These are phyloP conservation scores for Procambarus virginalis DNA, from an alignment of 1,140 invertebrate genomes.

Conservation along the genomic window DNA sequence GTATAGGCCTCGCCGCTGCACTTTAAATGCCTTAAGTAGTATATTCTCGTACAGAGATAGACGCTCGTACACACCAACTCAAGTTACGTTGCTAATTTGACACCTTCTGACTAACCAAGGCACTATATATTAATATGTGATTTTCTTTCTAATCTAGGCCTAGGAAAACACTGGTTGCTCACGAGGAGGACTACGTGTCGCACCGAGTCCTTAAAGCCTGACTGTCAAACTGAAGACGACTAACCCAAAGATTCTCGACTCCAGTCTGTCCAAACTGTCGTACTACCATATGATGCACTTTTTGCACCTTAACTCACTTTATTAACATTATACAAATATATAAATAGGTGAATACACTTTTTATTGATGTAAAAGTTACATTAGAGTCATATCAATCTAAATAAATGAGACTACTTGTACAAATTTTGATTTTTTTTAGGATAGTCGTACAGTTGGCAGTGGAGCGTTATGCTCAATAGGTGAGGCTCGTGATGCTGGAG, in stretches of 20 bases:
- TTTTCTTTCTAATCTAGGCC: neutral
- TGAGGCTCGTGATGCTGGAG: neutral
- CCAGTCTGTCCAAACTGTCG: constrained; percentile 33
- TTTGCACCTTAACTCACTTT: neutral
- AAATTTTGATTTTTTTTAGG: neutral
- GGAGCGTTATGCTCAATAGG: neutral
- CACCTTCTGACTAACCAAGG: neutral
- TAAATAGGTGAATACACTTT: neutral
- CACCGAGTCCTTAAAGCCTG: neutral
- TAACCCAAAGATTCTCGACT: constrained; percentile 10
- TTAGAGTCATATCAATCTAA: neutral
- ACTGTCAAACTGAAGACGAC: constrained; percentile 30
- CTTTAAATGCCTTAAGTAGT: neutral
- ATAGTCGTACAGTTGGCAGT: neutral
- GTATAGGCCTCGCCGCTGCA: constrained; percentile 17
- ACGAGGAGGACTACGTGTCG: neutral
- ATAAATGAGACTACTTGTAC: neutral
- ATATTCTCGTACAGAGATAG: neutral
- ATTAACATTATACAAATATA: neutral
- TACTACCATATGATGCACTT: constrained; percentile 45
- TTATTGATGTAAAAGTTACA: neutral
- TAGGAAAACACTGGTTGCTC: neutral
- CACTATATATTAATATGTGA: constrained; percentile 4
- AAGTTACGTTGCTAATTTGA: neutral
- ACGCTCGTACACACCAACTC: neutral